Evolutionary conservation across 2,888 invertebrate genomes (phyloP).

Genomic region (Rhodophaea formosa): DNA sequence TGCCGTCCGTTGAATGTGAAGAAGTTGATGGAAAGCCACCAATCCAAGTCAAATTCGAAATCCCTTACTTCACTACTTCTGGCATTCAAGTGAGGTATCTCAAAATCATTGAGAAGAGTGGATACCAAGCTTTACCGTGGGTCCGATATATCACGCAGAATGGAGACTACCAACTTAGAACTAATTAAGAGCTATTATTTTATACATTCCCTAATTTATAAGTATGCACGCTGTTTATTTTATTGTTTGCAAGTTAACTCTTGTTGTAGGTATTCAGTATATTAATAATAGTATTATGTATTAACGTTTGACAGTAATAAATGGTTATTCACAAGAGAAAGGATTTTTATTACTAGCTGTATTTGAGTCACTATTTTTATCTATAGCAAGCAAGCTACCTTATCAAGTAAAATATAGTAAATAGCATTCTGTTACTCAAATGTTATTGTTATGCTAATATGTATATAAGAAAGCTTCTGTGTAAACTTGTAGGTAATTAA

Average conservation of each 20-base stretch:
- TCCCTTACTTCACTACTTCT: constrained; percentile 99
- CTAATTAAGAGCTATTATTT: constrained; percentile 83
- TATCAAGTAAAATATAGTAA: no score
- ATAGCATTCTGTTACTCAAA: no score
- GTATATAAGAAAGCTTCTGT: no score
- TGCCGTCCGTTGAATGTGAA: constrained; percentile 97
- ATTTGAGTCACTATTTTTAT: no score
- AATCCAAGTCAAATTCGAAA: constrained; percentile 99
- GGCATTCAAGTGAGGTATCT: constrained; percentile 98
- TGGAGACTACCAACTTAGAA: constrained; percentile 98
- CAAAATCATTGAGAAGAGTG: constrained; percentile 99
- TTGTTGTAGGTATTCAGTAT: constrained; percentile 43
- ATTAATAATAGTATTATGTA: constrained; percentile 49
- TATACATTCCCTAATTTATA: constrained; percentile 48
- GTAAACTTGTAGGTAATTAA: no score
- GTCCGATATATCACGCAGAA: constrained; percentile 99
- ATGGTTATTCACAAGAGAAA: constrained; percentile 38
- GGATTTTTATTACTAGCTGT: not conserved
- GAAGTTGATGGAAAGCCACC: constrained; percentile 98
- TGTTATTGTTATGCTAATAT: no score
- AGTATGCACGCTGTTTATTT: constrained; percentile 48
- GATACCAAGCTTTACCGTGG: constrained; percentile 99
- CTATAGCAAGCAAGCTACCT: no score
- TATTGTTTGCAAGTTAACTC: constrained; percentile 55
- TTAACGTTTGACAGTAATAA: constrained; percentile 55